Conservation (phyloP, 2,888 invertebrate species). For the Netelia virgata region DNA sequence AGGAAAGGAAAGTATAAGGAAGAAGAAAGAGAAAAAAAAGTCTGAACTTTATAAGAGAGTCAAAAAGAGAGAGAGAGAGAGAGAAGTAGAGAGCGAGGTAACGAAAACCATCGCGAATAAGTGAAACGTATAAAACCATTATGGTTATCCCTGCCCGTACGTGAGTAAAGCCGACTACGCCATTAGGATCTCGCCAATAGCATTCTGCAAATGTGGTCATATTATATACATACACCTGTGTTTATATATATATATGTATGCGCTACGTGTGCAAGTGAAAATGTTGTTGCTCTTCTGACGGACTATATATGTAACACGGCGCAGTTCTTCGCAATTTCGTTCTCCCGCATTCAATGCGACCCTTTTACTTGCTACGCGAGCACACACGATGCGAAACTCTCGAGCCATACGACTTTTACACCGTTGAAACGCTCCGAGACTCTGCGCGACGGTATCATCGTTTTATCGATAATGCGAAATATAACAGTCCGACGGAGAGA, state of each 20-base stretch:
- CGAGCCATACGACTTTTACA: constrained; percentile 57
- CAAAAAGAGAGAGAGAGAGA: constrained; percentile 8
- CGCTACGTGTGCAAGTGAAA: constrained; percentile 32
- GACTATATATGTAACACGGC: constrained; percentile 27
- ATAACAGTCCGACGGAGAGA: constrained; percentile 29
- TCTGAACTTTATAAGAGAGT: constrained; percentile 22
- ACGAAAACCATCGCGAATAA: constrained; percentile 71
- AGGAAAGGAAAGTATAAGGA: constrained; percentile 34
- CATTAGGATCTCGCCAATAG: constrained; percentile 77
- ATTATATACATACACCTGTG: constrained; percentile 39
- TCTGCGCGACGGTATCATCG: constrained; percentile 53
- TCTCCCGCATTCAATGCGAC: constrained; percentile 56
- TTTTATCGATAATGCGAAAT: constrained; percentile 68
- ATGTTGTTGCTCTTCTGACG: constrained; percentile 51
- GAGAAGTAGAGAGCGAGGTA: constrained; percentile 15
- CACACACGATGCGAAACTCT: constrained; percentile 56
- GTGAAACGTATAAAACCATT: constrained; percentile 80
- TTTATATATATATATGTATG: not conserved
- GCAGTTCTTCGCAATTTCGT: constrained; percentile 44
- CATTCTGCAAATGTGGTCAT: constrained; percentile 21
- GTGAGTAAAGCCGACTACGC: constrained; percentile 75
- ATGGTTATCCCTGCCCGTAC: constrained; percentile 75
- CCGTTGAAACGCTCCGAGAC: constrained; percentile 47
- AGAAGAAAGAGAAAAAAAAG: constrained; percentile 21
- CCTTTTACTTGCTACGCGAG: constrained; percentile 54